A percentile compares a stretch with the other conserved stretches of the same genome.
Evolutionary conservation across 2,797 vertebrate species (phyloP).

Genomic region (Calcarius lapponicus): DNA sequence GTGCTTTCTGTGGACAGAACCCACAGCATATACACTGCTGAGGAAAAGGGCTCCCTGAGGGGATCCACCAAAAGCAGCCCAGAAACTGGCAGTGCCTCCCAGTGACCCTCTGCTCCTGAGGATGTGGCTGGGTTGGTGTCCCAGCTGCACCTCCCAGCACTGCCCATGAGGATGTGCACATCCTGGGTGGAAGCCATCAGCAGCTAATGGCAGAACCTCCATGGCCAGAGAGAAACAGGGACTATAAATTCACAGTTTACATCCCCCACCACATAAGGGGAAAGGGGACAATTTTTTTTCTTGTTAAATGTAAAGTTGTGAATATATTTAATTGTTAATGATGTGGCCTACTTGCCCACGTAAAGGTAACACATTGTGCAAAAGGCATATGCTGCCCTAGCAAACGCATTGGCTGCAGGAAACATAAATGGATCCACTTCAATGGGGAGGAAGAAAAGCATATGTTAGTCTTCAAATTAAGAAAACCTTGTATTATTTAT

Average conservation of each 20-base stretch:
- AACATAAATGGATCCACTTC: neutral
- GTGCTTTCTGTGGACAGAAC: rapidly evolving
- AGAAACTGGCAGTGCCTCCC: neutral
- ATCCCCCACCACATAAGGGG: rapidly evolving
- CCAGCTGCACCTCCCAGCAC: rapidly evolving
- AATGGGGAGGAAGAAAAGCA: neutral
- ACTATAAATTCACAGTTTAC: neutral
- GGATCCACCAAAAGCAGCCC: neutral
- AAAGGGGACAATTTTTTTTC: neutral
- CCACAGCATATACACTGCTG: neutral
- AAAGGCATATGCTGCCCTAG: conserved; percentile 1
- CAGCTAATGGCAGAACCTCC: neutral
- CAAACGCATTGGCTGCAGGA: neutral
- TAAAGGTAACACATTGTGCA: neutral
- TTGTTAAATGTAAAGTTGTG: neutral
- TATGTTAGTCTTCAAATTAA: conserved; percentile 30
- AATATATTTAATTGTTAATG: neutral
- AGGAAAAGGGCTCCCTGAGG: neutral
- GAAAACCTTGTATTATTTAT: conserved; percentile 30
- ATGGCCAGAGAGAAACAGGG: neutral
- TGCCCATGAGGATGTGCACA: neutral
- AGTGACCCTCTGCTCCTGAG: neutral
- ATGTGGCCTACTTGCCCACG: neutral
- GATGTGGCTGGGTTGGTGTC: rapidly evolving
- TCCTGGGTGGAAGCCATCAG: neutral